Evolutionary conservation across 2,888 invertebrate genomes (phyloP).

Genomic region (Drosophila ustulata): DNA sequence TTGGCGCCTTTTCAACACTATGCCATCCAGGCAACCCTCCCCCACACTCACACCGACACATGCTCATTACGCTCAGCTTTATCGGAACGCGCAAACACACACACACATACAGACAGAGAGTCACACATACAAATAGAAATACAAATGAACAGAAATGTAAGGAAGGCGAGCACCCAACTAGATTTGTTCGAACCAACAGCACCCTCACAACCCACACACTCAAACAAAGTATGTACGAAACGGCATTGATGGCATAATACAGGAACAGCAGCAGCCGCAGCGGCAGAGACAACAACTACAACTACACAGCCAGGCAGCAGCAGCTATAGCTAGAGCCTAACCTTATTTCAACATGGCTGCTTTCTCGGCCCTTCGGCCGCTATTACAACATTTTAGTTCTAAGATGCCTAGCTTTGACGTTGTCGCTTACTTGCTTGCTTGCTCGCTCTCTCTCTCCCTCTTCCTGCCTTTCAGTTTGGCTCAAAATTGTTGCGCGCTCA

Average conservation of each 20-base stretch:
- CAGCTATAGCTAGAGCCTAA: conserved; percentile 54
- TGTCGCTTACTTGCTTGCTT: conserved; percentile 35
- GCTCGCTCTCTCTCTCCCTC: conserved; percentile 44
- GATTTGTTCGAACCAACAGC: conserved; percentile 47
- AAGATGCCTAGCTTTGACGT: conserved; percentile 51
- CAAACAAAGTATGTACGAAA: conserved; percentile 74
- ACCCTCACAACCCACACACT: conserved; percentile 49
- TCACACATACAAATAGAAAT: background rate
- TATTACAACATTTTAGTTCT: conserved; percentile 78
- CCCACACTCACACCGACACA: conserved; percentile 59
- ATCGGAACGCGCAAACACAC: conserved; percentile 61
- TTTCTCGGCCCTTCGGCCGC: conserved; percentile 60
- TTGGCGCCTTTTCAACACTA: conserved; percentile 80
- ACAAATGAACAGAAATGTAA: conserved; percentile 4
- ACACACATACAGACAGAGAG: conserved; percentile 24
- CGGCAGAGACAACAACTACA: conserved; percentile 27
- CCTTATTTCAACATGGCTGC: conserved; percentile 74
- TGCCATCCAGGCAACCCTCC: conserved; percentile 50
- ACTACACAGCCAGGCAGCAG: conserved; percentile 22
- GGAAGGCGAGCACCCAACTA: conserved; percentile 27
- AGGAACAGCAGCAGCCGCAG: conserved; percentile 35
- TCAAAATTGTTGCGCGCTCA: conserved; percentile 66
- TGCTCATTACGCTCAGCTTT: conserved; percentile 79
- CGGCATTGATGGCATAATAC: conserved; percentile 82
- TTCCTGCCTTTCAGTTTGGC: conserved; percentile 47